These are phyloP conservation scores for Hipposideros larvatus DNA, from an alignment of 2,797 vertebrate species.

Conservation along the genomic window DNA sequence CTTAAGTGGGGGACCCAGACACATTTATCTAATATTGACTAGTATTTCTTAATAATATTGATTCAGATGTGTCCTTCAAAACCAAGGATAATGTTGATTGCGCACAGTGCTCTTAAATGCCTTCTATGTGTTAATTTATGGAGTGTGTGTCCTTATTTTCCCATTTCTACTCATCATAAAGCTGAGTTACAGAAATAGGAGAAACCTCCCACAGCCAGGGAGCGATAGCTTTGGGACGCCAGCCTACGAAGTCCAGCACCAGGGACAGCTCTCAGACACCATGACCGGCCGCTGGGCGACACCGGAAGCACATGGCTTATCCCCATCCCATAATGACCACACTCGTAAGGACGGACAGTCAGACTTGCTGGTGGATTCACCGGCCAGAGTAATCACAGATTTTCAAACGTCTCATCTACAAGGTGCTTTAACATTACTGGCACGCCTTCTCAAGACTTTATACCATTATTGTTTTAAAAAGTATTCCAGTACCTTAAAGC, in stretches of 20 bases:
- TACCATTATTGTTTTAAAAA: not conserved
- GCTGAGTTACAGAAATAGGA: not conserved
- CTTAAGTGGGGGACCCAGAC: not conserved
- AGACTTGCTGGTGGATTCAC: not conserved
- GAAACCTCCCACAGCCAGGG: not conserved
- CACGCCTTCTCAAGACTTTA: not conserved
- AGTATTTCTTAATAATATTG: not conserved
- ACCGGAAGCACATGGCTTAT: not conserved
- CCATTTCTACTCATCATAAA: not conserved
- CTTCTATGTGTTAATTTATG: not conserved
- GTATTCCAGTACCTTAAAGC: not conserved
- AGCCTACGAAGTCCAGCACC: not conserved
- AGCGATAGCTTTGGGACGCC: not conserved
- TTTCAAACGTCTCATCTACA: not conserved
- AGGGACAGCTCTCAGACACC: not conserved
- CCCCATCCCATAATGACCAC: not conserved
- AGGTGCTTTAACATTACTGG: not conserved
- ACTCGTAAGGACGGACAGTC: not conserved
- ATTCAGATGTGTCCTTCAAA: not conserved
- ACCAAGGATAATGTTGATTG: not conserved
- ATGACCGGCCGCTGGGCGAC: fast-evolving
- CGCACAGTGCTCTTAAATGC: not conserved
- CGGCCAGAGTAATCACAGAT: not conserved
- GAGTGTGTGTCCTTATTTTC: not conserved
- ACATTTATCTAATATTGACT: not conserved